phyloP scores from a whole-genome alignment of 2,113 vertebrate species.

The Elephantulus edwardii region DNA sequence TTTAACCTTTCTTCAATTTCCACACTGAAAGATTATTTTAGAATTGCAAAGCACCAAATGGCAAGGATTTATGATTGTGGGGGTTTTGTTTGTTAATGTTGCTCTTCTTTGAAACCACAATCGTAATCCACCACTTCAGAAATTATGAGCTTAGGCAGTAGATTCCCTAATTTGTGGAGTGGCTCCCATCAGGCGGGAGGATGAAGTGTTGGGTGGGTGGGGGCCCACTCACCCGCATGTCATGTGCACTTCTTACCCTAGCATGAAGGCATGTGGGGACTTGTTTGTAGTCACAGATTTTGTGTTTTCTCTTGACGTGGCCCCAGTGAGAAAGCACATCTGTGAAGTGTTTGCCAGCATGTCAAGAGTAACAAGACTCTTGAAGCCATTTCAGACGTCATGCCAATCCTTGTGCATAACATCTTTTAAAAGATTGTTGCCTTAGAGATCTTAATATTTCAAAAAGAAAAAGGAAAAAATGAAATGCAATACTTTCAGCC shows the following conservation, averaged over 20 bases:
- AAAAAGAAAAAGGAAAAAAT: not conserved
- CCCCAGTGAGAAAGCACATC: conserved; percentile 40
- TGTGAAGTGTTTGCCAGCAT: conserved; percentile 73
- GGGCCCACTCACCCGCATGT: not conserved
- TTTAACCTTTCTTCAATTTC: not conserved
- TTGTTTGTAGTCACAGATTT: conserved; percentile 41
- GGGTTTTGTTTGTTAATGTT: not conserved
- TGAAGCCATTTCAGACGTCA: conserved; percentile 71
- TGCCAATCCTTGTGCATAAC: conserved; percentile 61
- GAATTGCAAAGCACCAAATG: conserved; percentile 15
- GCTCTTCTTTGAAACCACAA: not conserved
- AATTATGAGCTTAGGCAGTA: not conserved
- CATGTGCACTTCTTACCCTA: not conserved
- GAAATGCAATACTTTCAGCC: conserved; percentile 55
- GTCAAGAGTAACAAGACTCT: conserved; percentile 62
- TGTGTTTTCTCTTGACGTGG: not conserved
- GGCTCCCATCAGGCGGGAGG: not conserved
- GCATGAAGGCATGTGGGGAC: not conserved
- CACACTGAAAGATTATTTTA: not conserved
- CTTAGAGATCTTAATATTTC: conserved; percentile 70
- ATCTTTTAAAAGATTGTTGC: conserved; percentile 63
- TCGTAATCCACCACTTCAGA: not conserved
- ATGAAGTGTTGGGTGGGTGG: conserved; percentile 25
- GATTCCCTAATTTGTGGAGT: conserved; percentile 10
- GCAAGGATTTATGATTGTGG: not conserved